These are phyloP conservation scores for Callocephalon fimbriatum DNA, from an alignment of 2,113 vertebrate genomes.

Conservation along the genomic window DNA sequence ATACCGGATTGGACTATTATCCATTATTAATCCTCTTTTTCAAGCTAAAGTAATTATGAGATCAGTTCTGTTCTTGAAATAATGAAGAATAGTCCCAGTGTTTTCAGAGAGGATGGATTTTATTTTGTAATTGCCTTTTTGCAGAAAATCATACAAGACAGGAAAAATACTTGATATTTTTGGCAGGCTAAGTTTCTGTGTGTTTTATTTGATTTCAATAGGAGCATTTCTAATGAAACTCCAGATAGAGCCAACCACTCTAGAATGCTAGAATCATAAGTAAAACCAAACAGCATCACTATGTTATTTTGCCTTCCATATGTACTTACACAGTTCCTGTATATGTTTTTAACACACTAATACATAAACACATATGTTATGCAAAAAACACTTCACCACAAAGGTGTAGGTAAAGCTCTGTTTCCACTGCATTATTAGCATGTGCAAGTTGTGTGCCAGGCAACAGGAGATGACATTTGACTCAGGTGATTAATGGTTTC, in stretches of 20 bases:
- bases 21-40: slow-evolving; percentile 6
- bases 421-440: neutral
- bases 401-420: neutral
- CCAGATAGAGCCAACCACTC: neutral
- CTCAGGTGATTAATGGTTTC: neutral
- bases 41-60: neutral
- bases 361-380: neutral
- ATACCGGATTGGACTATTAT: neutral
- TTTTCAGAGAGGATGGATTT: neutral
- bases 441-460: neutral
- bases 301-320: neutral
- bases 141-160: neutral
- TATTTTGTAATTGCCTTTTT: neutral
- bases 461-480: neutral
- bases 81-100: neutral
- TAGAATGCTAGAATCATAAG: neutral
- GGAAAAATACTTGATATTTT: neutral
- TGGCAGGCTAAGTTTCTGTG: neutral
- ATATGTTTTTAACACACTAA: neutral
- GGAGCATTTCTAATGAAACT: neutral
- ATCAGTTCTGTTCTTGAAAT: neutral
- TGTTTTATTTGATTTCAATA: neutral
- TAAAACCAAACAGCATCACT: neutral
- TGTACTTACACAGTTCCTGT: neutral
- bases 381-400: neutral